Conservation (phyloP, 2,797 vertebrate species). For the Aythya fuligula region DNA sequence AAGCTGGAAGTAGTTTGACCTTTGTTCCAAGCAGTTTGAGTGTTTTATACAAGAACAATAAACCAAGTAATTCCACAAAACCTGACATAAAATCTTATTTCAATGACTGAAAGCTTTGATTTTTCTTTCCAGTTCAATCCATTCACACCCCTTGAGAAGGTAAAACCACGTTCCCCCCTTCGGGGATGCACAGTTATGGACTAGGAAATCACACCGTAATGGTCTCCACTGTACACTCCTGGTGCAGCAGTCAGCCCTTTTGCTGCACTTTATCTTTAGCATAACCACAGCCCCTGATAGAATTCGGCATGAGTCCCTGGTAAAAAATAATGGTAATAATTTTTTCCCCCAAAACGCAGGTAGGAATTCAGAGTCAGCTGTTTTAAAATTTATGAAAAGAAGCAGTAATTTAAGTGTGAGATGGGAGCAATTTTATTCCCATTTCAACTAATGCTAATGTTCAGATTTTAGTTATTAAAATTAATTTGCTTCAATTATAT, state of each 20-base stretch:
- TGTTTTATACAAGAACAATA: neutral
- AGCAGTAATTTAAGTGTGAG: conserved; percentile 68
- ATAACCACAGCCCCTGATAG: conserved; percentile 25
- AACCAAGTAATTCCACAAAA: neutral
- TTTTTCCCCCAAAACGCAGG: conserved; percentile 35
- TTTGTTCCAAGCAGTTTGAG: neutral
- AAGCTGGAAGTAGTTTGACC: neutral
- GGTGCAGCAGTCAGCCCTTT: conserved; percentile 13
- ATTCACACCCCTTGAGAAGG: neutral
- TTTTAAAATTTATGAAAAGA: conserved; percentile 78
- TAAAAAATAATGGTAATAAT: conserved; percentile 67
- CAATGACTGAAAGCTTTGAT: neutral
- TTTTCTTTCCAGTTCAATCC: neutral
- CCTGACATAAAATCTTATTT: neutral
- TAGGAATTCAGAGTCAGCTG: conserved; percentile 72
- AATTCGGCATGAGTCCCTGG: conserved; percentile 49
- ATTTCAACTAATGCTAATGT: conserved; percentile 76
- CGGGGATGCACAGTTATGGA: neutral
- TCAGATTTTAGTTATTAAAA: conserved; percentile 79
- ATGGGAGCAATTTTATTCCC: conserved; percentile 74
- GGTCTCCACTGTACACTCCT: neutral
- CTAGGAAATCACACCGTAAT: neutral
- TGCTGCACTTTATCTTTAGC: conserved; percentile 28
- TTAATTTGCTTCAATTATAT: conserved; percentile 79
- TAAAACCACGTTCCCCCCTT: neutral